Conservation (phyloP, 2,888 invertebrate species). For the Campopleginae sp. region DNA sequence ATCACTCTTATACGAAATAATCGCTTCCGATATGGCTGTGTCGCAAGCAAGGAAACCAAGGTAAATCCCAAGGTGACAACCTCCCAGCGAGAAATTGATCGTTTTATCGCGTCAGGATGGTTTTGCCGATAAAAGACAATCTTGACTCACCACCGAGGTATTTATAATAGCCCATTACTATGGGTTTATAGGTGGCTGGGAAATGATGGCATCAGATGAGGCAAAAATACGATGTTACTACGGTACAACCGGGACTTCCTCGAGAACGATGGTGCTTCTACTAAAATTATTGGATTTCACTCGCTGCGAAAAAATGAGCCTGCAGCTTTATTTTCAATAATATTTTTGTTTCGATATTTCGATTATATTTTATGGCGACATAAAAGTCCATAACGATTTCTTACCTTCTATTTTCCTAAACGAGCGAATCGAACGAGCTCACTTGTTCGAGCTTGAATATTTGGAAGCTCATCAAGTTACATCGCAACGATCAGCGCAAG, state of each 20-base stretch:
- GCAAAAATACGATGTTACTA: not conserved
- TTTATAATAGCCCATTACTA: constrained; percentile 14
- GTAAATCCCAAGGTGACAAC: constrained; percentile 11
- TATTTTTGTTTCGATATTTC: too few relatives aligned
- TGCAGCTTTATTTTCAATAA: not conserved
- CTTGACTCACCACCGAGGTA: constrained; percentile 19
- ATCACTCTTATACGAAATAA: constrained; percentile 46
- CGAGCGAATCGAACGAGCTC: not conserved
- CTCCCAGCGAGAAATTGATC: constrained; percentile 28
- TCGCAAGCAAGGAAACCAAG: constrained; percentile 1
- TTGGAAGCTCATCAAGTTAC: not conserved
- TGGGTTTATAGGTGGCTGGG: not conserved
- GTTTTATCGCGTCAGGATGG: constrained; percentile 26
- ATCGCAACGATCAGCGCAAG: not conserved
- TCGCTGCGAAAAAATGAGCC: not conserved
- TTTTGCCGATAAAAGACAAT: constrained; percentile 52
- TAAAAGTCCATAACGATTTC: not conserved
- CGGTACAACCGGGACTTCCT: not conserved
- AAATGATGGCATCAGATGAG: not conserved
- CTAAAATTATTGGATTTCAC: not conserved
- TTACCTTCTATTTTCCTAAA: not conserved
- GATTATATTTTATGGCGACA: too few relatives aligned
- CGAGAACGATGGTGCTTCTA: not conserved
- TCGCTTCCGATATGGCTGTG: constrained; percentile 4
- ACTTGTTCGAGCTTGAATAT: not conserved